Percentiles rank a stretch among this genome's conserved stretches.
Conservation (phyloP, 2,113 vertebrate species). For the Numida meleagris region DNA sequence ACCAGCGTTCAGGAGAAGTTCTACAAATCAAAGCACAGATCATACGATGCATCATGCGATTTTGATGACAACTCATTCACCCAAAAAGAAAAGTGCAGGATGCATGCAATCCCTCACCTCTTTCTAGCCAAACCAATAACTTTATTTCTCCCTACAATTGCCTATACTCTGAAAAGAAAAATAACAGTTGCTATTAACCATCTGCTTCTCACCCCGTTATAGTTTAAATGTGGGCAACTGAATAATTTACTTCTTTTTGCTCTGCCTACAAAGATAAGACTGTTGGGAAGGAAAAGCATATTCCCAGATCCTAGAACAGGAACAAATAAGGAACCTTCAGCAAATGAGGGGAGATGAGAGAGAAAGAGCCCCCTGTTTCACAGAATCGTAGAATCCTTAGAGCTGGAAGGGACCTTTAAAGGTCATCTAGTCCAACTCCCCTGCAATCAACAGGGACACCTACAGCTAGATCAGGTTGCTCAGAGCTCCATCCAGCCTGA, state of each 20-base stretch:
- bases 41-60: constrained; percentile 46
- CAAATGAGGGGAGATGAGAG: background rate
- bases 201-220: constrained; percentile 26
- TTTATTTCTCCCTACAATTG: background rate
- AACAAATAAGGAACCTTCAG: background rate
- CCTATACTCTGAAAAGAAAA: constrained; percentile 11
- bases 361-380: background rate
- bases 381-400: no score
- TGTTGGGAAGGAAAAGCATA: background rate
- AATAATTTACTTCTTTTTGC: constrained; percentile 23
- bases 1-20: constrained; percentile 25
- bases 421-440: no score
- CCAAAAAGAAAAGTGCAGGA: constrained; percentile 46
- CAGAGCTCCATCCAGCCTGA: no score
- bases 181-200: constrained; percentile 27
- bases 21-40: constrained; percentile 51
- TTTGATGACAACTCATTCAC: constrained; percentile 32
- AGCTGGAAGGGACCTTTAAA: no score
- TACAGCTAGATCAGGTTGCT: no score
- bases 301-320: background rate
- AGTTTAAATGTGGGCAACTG: constrained; percentile 21
- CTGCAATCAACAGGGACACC: no score
- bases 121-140: background rate
- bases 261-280: background rate
- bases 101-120: background rate